Conservation (phyloP, 37 sponge, comb jelly and placozoan genomes). For the Amphimedon queenslandica region DNA sequence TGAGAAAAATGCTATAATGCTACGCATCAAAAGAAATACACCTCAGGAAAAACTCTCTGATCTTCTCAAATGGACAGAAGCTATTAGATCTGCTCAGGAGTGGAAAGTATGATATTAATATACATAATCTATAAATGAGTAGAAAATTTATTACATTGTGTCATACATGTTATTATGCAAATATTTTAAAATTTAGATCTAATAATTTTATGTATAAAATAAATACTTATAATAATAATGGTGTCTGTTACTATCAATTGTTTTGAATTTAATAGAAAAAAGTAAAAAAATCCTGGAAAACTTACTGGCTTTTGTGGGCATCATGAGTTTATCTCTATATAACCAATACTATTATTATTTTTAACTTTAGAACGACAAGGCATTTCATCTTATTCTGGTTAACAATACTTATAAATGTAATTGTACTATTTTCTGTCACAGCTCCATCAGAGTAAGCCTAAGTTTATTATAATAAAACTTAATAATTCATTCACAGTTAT, state of each 20-base stretch:
- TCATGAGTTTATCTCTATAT: background rate
- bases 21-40: background rate
- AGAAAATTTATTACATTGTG: too few relatives aligned
- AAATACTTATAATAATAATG: too few relatives aligned
- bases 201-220: too few relatives aligned
- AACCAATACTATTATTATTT: too few relatives aligned
- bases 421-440: background rate
- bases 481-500: background rate
- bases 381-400: background rate
- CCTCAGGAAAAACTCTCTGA: background rate
- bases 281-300: background rate
- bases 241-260: background rate
- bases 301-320: background rate
- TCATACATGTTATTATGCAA: too few relatives aligned
- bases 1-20: background rate
- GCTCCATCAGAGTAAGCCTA: background rate
- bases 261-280: background rate
- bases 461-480: background rate
- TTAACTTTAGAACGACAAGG: background rate
- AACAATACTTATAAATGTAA: background rate
- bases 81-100: background rate
- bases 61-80: conserved; percentile 1
- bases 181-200: too few relatives aligned
- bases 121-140: too few relatives aligned
- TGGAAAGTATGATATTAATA: background rate